phyloP scores from a whole-genome alignment of 2,888 invertebrate species.

The Dynastes grantii region DNA sequence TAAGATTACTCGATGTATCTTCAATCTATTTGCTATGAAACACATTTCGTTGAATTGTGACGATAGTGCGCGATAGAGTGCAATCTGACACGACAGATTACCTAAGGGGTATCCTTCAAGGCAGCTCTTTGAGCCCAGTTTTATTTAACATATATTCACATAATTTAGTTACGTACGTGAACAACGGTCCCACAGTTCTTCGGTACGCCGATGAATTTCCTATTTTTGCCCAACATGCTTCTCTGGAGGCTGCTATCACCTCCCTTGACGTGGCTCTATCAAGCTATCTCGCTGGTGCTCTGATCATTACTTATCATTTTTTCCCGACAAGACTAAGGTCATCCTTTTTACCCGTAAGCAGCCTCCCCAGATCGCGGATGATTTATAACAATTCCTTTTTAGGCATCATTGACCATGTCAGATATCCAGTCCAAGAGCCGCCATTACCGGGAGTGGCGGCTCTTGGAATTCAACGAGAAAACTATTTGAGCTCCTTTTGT shows the following conservation, averaged over 20 bases:
- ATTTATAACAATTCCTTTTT: no score
- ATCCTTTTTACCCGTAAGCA: background rate
- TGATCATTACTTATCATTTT: background rate
- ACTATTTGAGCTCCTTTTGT: no score
- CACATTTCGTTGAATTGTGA: background rate
- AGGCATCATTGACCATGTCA: no score
- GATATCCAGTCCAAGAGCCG: no score
- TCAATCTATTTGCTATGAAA: background rate
- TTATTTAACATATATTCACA: background rate
- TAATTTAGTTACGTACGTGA: background rate
- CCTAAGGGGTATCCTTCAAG: background rate
- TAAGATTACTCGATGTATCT: background rate
- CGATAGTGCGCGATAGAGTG: background rate
- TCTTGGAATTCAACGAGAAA: no score
- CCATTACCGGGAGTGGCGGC: no score
- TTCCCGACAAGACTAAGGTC: background rate
- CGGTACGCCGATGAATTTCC: background rate
- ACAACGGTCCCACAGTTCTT: background rate
- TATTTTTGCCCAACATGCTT: background rate
- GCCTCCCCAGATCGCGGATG: no score
- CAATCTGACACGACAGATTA: background rate
- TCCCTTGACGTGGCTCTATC: background rate
- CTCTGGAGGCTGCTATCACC: background rate
- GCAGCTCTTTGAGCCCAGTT: background rate
- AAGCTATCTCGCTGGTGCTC: background rate